Evolutionary conservation across 2,113 vertebrate species (phyloP), one percentile per base, ranked within the genome.

Genomic region (Chloropsis cyanopogon): DNA sequence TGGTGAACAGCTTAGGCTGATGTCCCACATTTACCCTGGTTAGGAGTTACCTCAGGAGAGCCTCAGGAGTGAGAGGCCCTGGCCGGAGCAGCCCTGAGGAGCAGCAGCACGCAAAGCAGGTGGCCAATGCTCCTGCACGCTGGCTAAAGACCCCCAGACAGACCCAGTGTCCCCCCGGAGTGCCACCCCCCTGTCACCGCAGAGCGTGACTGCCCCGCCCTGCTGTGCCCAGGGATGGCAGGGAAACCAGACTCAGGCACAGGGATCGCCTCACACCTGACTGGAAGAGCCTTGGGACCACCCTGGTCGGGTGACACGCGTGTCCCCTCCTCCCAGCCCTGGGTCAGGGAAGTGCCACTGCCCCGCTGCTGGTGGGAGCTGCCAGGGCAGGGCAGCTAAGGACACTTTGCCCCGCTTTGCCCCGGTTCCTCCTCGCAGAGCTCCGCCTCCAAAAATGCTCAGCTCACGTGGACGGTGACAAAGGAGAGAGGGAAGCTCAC

Each of bases 201-300:
- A 11, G 77, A 17, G 33, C 0, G 21, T 46, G 89, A 54, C 69
- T n/a, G 44, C 37, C 14, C 25, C 2, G 3, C 75, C 41, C 6
- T 0, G 1, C 54, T 5, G 49, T 12, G 7, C 2, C 44, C 33
- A 0, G 3, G 77, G 16, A 13, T 0, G 6, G 68, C 0, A 2
- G 49, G 35, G 35, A 28, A 69, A 19, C 31, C 5, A 4, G 33
- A 61, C 31, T 11, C 71, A 37, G 39, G 2, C 15, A 11, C 5
- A 1, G 41, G 5, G 19, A 18, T n/a, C 6, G 7, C 60, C 81
- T 61, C 81, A 87, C 84, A 65, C 37, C 81, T 70, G 59, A 13
- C 9, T 41, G 0, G 0, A 28, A 44, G 42, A 81, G 24, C 1
- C 0, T 19, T 11, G n/a, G 42, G 56, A 2, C 2, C 8, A 11